Base-by-base conservation (phyloP, 1,140 invertebrate species). In the Aphis gossypii region DNA sequence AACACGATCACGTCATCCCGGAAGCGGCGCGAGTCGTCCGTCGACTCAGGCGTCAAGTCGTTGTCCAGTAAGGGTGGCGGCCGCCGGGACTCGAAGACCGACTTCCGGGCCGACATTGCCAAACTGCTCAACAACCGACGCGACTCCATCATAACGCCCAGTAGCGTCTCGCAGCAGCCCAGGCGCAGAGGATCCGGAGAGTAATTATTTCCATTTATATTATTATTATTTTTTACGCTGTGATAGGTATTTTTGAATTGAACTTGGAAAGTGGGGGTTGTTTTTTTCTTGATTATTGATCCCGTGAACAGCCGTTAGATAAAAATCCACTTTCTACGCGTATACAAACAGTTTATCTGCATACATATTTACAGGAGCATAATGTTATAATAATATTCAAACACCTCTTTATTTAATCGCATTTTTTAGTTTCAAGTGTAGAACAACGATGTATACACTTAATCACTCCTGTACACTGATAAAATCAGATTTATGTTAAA, bases 11-110 rank as follows among this genome's bases (percentile, higher is more conserved):
- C 95, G 23, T 94, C 95, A 44, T 82, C 96, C 82, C 96, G 97
- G 46, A 97, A 97, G 93, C 96, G 97, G 0, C 96, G 97, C 82
- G 97, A 98, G 94, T 98, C 97, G 35, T 98, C 97, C 38, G 97
- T 97, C 35, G 97, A 98, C 95, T 97, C 97, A 0, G 97, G 97
- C n/a, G 97, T 97, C 90, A 97, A 97, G 94, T 97, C 97, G 0
- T 97, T 97, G 94, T 96, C 96, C 5, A 86, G 92, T 48, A 92
- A 92, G 11, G 92, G 90, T n/a, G 54, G 68, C 2, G 44, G 90
- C 0, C 96, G 97, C 21, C 96, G 97, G 30, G 97, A 97, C 94
- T 97, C 97, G 11, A 96, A 95, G 86, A 96, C 96, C 94, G 97
- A 98, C 94, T 96, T 97, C 95, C 96, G 97, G 82, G 96, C 96